Evolutionary conservation across 1,140 invertebrate species (phyloP).

Genomic region (Procambarus clarkii): DNA sequence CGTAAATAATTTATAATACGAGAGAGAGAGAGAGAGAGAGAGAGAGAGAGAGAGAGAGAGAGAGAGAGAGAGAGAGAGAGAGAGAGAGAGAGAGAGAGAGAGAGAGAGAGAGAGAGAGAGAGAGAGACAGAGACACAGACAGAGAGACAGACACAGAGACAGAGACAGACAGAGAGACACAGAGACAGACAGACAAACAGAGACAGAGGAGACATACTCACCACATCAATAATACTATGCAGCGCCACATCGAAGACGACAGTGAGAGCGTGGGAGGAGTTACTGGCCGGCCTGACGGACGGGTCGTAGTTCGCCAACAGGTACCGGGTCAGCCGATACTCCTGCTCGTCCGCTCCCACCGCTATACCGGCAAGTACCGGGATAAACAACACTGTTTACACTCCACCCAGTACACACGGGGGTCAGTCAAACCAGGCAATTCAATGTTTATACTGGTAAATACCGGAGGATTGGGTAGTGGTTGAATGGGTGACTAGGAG

Average conservation of each 20-base stretch:
- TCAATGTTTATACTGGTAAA: no score
- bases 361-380: slow-evolving; percentile 6
- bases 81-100: not conserved
- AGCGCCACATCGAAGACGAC: slow-evolving; percentile 87
- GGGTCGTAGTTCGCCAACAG: slow-evolving; percentile 85
- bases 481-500: no score
- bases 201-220: slow-evolving; percentile 78
- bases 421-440: no score
- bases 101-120: not conserved
- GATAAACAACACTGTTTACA: no score
- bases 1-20: no score
- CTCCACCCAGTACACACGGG: no score
- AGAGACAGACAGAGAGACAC: no score
- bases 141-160: not conserved
- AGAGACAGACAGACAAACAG: no score
- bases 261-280: slow-evolving; percentile 83
- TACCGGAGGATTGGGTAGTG: no score
- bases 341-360: slow-evolving; percentile 75
- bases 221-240: slow-evolving; percentile 83
- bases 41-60: not conserved
- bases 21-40: not conserved
- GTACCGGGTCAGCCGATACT: slow-evolving; percentile 83
- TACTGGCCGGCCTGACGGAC: slow-evolving; percentile 84
- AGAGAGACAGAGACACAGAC: not conserved
- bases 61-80: not conserved